These are phyloP conservation scores for Drosophila setifemur DNA, from an alignment of 1,140 invertebrate species.

Conservation along the genomic window DNA sequence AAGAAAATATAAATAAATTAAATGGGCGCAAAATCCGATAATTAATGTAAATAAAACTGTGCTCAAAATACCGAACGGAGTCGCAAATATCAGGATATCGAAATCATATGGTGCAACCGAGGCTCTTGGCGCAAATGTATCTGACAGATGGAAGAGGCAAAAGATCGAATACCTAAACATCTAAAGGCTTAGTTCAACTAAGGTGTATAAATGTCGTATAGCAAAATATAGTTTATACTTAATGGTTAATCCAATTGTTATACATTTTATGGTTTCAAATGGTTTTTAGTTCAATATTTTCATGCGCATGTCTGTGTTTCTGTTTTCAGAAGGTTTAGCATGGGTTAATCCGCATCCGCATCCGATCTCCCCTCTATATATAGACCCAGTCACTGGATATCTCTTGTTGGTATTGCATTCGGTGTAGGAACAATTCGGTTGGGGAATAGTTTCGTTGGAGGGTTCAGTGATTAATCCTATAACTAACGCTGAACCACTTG, in stretches of 20 bases:
- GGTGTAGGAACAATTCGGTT: too few species aligned
- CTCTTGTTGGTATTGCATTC: too few species aligned
- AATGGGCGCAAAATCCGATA: constrained; percentile 37
- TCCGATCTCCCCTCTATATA: too few species aligned
- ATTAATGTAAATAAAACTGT: constrained; percentile 61
- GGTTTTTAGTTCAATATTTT: constrained; percentile 36
- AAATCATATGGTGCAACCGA: too few species aligned
- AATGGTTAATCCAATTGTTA: constrained; percentile 25
- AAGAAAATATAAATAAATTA: constrained; percentile 55
- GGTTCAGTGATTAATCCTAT: too few species aligned
- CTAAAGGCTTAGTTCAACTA: constrained; percentile 65
- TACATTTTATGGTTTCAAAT: background rate
- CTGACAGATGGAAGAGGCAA: too few species aligned
- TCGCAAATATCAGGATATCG: background rate
- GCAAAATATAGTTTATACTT: constrained; percentile 3
- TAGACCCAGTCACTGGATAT: too few species aligned
- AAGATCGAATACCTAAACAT: constrained; percentile 9
- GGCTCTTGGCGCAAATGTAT: too few species aligned
- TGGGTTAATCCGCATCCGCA: constrained; percentile 12
- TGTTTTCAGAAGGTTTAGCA: background rate
- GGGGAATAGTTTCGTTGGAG: too few species aligned
- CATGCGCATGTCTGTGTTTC: constrained; percentile 22
- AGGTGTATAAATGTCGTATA: constrained; percentile 25
- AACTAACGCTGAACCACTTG: too few species aligned
- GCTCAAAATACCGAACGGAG: constrained; percentile 56